Evolutionary conservation across 2,888 invertebrate species (phyloP), one percentile per base, ranked within the genome.

Genomic region (Philereme vetulata): DNA sequence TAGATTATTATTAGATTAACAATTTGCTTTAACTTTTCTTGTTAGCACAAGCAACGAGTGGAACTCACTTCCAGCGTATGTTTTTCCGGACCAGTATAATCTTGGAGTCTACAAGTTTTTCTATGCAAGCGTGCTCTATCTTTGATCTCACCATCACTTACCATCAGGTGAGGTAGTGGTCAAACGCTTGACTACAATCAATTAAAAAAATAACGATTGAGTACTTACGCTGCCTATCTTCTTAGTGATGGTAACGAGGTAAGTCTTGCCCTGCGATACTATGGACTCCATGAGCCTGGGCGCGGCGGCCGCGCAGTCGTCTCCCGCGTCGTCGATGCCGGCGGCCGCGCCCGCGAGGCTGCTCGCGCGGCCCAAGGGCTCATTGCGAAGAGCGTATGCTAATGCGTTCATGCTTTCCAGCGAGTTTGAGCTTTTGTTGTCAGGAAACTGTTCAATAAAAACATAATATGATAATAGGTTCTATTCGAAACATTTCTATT

Each of bases 251-350:
- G 89, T 88, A 72, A 90, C 88, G 64, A 90, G 83, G 73, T 91
- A 90, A 1, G 88, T 86, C 76, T 87, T 86, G 8, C 90, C 90
- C 75, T 86, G 84, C 35, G 85, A 85, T 48, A 88, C 84, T 60
- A 91, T 90, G 71, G 87, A 86, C 82, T 90, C 89, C 90, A 90
- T 91, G 62, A 89, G 84, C 0, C 88, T 62, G 1, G 90, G 90
- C 67, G 84, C 84, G 54, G 77, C 71, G 68, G 74, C 71, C 43
- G 68, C 75, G 56, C 62, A 75, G 64, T 81, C 81, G 62, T 77
- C 84, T 0, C 59, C 64, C 7, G 70, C 67, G 62, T 78, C 81
- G 59, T 74, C 76, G 0, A 66, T 52, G 21, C 57, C 71, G 43
- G 60, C 72, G 51, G 70, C 68, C 49, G 56, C 59, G 38, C 73